These are phyloP conservation scores for Chauna torquata DNA, from an alignment of 2,113 vertebrate species.

Conservation along the genomic window DNA sequence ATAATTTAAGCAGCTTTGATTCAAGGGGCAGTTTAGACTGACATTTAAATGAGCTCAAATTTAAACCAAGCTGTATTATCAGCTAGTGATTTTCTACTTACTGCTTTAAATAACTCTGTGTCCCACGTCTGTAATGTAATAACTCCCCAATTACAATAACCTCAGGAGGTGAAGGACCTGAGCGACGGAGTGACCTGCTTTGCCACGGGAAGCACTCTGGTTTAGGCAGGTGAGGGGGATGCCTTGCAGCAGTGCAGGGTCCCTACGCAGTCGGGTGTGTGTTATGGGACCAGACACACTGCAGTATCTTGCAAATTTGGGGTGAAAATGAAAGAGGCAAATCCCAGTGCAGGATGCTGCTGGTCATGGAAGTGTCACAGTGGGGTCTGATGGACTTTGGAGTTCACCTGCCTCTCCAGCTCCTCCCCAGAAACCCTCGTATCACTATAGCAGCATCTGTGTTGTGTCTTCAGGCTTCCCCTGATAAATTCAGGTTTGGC, in stretches of 20 bases:
- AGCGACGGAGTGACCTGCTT: not conserved
- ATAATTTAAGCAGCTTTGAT: conserved; percentile 27
- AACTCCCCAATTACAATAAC: not conserved
- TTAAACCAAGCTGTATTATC: not conserved
- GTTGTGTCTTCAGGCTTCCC: not conserved
- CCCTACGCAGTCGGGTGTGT: not conserved
- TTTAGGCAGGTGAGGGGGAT: not conserved
- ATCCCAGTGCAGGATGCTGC: not conserved
- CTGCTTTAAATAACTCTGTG: not conserved
- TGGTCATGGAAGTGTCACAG: fast-evolving
- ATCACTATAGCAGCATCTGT: fast-evolving
- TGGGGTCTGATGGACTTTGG: not conserved
- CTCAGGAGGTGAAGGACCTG: not conserved
- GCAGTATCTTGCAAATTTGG: not conserved
- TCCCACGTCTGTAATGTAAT: fast-evolving
- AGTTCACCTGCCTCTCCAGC: not conserved
- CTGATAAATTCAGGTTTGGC: not conserved
- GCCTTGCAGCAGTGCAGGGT: fast-evolving
- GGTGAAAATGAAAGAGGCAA: not conserved
- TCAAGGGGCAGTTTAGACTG: conserved; percentile 6
- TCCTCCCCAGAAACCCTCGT: not conserved
- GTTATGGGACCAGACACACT: fast-evolving
- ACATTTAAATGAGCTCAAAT: not conserved
- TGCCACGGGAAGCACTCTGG: not conserved
- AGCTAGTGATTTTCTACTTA: not conserved